Base-by-base conservation (phyloP, 30 jellyfish, hydroid and myxozoan species). In the Clytia hemisphaerica region DNA sequence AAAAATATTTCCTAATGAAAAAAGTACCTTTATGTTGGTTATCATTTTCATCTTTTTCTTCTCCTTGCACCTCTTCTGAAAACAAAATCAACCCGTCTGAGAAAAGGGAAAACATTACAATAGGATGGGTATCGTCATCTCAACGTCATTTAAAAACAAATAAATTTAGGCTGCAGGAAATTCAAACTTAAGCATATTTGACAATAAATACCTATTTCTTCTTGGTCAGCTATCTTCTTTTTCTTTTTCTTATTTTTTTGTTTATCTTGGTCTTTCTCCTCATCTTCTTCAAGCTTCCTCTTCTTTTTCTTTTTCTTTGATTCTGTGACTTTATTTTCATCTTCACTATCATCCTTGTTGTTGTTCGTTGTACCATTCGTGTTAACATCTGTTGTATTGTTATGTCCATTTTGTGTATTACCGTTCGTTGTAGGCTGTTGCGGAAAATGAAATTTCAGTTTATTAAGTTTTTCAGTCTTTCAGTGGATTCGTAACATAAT, bases 281-380 rank as follows among this genome's bases (percentile, higher is more conserved):
- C 0, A 14, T 38, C 69, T 2, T 51, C 53, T 9, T 72, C 63
- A 25, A 2, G 65, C 61, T n/a, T 62, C 71, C 38, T 59, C 62
- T 65, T 37, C 40, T n/a, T 37, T 9, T 26, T 58, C 26, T 53
- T 40, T 37, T 67, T 60, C 37, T 25, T 63, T 50, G 57, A 66
- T 50, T 46, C 54, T 50, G 46, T 72, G 0, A 46, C 32, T 14
- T 18, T 45, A 10, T 45, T 59, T 6, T 34, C 65, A 30, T 30
- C 40, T 27, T 58, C 76, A 32, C 45, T 22, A 0, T 53, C 36
- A 3, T 24, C 50, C 35, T 54, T 14, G n/a, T 51, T 18, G 19
- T 24, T 22, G 31, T 25, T 37, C 28, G 1, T 49, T 4, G 6
- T 44, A 25, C 25, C 40, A 6, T 69, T 50, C 21, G 18, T 16